Evolutionary conservation across 92 coral and sea anemone species (phyloP), one percentile per base, ranked within the genome.

Genomic region (Phenganax subtilis): DNA sequence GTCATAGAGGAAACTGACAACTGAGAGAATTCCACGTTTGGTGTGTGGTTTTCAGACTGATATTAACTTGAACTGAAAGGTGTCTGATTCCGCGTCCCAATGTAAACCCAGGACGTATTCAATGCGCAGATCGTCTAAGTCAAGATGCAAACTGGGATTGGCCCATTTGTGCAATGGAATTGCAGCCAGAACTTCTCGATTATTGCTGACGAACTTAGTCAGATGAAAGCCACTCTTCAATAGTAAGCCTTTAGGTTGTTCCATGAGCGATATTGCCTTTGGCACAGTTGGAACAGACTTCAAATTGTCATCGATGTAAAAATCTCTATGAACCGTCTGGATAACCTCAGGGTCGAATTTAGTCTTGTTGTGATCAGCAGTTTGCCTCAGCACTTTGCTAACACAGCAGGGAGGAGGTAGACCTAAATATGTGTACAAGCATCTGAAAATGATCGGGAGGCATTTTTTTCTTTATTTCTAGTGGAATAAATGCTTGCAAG

Each of bases 161-260:
- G 86, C 88, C 70, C 88, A 66, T 28, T 69, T 83, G 16, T 84
- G 52, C 0, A 81, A 57, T 7, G 86, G 88, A 14, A 89, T 81
- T 28, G 85, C 57, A 29, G 80, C 63, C 29, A 89, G 62, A 3
- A 86, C 77, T 44, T 80, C 90, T 12, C 90, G 83, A 15, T 81
- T 51, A 73, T 86, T 86, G 84, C 92, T 86, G 17, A 81, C 73
- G 30, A 87, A 86, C 82, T 89, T 89, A 6, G 92, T 89, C 3
- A 87, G 85, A 10, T 78, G 88, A 72, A 89, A 87, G 14, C 90
- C 92, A 74, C 92, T 90, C 78, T 89, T 86, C 65, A 72, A 66
- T 55, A 84, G 72, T 80, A 89, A 73, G 9, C 76, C 78, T 37
- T 70, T 80, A 11, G 81, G 78, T 1, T 77, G 76, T 4, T 72